Conservation (phyloP, 2,797 vertebrate genomes). For the Manis javanica region DNA sequence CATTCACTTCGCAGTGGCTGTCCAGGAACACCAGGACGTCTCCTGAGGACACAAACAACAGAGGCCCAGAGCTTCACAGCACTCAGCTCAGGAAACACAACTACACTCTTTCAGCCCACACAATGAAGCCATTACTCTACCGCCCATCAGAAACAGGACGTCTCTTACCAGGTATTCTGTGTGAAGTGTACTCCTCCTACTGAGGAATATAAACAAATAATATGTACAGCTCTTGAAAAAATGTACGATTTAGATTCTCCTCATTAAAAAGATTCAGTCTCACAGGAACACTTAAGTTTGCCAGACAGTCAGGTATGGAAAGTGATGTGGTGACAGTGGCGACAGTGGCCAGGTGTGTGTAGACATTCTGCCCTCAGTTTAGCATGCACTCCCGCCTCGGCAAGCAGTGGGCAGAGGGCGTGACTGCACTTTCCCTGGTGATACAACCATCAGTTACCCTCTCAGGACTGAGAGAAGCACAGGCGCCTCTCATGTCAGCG, state of each 20-base stretch:
- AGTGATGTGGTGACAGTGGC: background rate
- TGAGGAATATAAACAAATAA: conserved; percentile 13
- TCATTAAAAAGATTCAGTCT: background rate
- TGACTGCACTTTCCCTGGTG: background rate
- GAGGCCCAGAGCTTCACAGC: background rate
- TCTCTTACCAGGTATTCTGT: background rate
- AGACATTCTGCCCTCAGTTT: background rate
- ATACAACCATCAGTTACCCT: accelerated
- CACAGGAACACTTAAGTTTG: background rate
- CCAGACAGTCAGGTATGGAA: background rate
- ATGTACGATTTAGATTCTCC: background rate
- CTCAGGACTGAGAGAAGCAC: background rate
- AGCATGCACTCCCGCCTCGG: no score
- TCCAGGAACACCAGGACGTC: conserved; percentile 97
- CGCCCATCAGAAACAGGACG: background rate
- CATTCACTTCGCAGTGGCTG: conserved; percentile 98
- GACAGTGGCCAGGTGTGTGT: background rate
- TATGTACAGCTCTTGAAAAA: background rate
- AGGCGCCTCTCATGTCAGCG: accelerated
- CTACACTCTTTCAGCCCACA: background rate
- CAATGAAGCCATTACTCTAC: no score
- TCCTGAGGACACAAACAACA: conserved; percentile 85
- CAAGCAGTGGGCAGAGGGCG: background rate
- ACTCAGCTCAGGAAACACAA: accelerated
- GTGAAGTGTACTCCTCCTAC: background rate